phyloP scores from a whole-genome alignment of 2,113 vertebrate genomes.

The Hydropotes inermis region DNA sequence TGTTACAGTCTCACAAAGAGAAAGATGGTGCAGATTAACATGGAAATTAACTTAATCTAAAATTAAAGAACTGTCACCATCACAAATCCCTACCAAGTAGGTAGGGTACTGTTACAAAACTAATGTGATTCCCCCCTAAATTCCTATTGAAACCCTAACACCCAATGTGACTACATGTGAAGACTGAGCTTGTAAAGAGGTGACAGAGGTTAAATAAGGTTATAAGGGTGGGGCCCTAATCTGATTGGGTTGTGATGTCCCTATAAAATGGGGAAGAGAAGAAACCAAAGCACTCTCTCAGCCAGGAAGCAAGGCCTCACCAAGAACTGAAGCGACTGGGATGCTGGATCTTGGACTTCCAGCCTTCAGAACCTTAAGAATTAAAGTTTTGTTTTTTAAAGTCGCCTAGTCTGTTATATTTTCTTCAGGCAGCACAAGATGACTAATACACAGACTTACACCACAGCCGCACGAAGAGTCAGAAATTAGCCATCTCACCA shows the following conservation, averaged over 20 bases:
- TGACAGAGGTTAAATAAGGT: background rate
- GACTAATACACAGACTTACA: background rate
- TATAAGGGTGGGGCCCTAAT: background rate
- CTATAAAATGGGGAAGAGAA: background rate
- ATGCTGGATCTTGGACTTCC: background rate
- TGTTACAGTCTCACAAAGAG: background rate
- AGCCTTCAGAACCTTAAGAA: background rate
- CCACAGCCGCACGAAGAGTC: background rate
- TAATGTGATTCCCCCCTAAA: background rate
- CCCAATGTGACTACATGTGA: background rate
- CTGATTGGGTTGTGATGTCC: background rate
- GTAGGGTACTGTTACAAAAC: background rate
- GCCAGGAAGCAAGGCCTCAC: background rate
- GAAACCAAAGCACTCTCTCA: no score
- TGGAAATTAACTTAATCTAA: background rate
- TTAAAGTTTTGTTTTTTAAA: background rate
- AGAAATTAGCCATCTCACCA: background rate
- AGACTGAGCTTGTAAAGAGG: background rate
- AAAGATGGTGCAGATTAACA: background rate
- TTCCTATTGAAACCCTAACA: background rate
- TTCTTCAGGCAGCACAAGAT: background rate
- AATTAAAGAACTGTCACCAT: background rate
- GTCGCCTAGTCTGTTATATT: background rate
- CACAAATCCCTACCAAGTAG: background rate
- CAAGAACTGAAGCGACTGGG: background rate